Conservation (phyloP, 1,140 invertebrate species). For the Drosophila albomicans region DNA sequence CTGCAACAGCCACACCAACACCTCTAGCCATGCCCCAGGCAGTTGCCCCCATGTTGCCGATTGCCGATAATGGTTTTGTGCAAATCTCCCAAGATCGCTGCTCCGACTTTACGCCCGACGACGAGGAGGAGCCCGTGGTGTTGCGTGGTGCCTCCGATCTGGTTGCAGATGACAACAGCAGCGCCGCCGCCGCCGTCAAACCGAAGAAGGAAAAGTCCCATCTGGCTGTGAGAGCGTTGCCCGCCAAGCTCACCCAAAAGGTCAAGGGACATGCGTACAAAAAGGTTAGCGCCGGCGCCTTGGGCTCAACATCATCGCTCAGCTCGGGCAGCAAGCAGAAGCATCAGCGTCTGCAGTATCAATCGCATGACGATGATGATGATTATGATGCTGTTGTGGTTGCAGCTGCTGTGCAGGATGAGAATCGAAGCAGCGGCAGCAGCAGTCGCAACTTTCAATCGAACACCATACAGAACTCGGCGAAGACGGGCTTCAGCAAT, state of each 20-base stretch:
- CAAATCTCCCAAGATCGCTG: constrained; percentile 83
- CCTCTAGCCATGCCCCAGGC: constrained; percentile 5
- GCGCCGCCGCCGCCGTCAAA: constrained; percentile 44
- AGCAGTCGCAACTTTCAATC: constrained; percentile 75
- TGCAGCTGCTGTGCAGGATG: constrained; percentile 40
- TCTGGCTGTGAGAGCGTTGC: constrained; percentile 78
- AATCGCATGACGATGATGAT: constrained; percentile 78
- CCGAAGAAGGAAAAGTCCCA: constrained; percentile 82
- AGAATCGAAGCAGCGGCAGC: constrained; percentile 45
- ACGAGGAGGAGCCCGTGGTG: constrained; percentile 84
- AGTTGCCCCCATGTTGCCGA: constrained; percentile 63
- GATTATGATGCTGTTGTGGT: constrained; percentile 47
- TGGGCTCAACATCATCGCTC: constrained; percentile 71
- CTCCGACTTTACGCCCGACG: constrained; percentile 82
- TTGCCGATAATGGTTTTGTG: constrained; percentile 84
- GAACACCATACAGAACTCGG: constrained; percentile 81
- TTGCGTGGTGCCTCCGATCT: constrained; percentile 66
- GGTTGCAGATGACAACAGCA: constrained; percentile 48
- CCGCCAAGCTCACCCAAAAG: constrained; percentile 80
- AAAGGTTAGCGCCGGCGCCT: constrained; percentile 60
- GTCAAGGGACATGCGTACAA: constrained; percentile 81
- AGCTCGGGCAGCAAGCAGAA: constrained; percentile 80
- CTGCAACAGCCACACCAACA: constrained; percentile 5
- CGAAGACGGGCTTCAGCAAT: constrained; percentile 89
- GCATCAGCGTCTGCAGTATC: constrained; percentile 76